Percentiles rank a stretch among this genome's conserved stretches.
Evolutionary conservation across 2,888 invertebrate genomes (phyloP).

Genomic region (Temnothorax rugatulus): DNA sequence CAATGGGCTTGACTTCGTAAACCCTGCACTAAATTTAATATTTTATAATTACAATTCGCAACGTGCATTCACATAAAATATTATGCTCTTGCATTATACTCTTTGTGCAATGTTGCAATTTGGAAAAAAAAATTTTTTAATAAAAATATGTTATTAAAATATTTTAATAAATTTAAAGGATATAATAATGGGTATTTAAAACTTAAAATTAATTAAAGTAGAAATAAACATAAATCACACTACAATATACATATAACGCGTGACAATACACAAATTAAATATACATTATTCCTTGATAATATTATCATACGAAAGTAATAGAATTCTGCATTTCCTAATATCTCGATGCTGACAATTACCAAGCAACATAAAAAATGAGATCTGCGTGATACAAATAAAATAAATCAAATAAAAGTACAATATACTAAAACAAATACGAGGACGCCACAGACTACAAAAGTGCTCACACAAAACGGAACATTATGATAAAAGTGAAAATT

Average conservation of each 20-base stretch:
- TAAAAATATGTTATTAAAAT: too few species aligned
- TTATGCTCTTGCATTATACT: neutral
- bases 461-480: slow-evolving; percentile 1
- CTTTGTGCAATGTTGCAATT: slow-evolving; percentile 3
- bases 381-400: slow-evolving; percentile 23
- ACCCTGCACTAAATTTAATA: slow-evolving; percentile 83
- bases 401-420: slow-evolving; percentile 41
- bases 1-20: slow-evolving; percentile 84
- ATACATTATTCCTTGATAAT: neutral
- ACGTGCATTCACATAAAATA: slow-evolving; percentile 9
- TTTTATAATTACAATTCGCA: slow-evolving; percentile 74
- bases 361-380: slow-evolving; percentile 35
- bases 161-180: neutral
- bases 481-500: slow-evolving; percentile 24
- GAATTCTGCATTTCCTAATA: neutral
- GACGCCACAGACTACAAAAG: slow-evolving; percentile 14
- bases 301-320: slow-evolving; percentile 1
- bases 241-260: neutral
- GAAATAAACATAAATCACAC: neutral
- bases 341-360: slow-evolving; percentile 9
- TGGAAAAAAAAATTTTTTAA: slow-evolving; percentile 5
- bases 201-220: neutral
- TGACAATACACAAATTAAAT: neutral
- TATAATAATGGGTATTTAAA: neutral
- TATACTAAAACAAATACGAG: slow-evolving; percentile 31